phyloP scores from a whole-genome alignment of 2,888 invertebrate genomes.

The Zaprionus obscuricornis region DNA sequence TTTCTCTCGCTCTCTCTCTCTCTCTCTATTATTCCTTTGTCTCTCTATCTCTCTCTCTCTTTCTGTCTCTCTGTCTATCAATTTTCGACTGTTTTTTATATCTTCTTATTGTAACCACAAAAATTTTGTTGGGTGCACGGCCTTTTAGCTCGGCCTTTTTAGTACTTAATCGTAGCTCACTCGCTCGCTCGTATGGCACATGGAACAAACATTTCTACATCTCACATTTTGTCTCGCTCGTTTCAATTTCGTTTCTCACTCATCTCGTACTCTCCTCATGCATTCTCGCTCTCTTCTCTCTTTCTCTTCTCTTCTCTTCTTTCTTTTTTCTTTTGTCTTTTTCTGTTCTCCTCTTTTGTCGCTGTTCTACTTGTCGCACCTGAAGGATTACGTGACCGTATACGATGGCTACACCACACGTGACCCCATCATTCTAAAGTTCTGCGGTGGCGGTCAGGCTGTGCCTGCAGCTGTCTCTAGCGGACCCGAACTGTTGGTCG shows the following conservation, averaged over 20 bases:
- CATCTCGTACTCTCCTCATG: slow-evolving; percentile 67
- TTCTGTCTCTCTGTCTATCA: neutral
- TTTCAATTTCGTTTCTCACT: slow-evolving; percentile 49
- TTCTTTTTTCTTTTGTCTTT: neutral
- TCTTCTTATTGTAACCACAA: slow-evolving; percentile 4
- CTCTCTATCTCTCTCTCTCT: neutral
- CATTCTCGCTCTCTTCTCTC: slow-evolving; percentile 30
- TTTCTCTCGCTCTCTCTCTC: neutral
- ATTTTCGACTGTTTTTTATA: too few relatives aligned
- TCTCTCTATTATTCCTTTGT: neutral
- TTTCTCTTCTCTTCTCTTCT: slow-evolving; percentile 7
- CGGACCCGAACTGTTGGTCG: slow-evolving; percentile 93
- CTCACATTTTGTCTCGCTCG: slow-evolving; percentile 61
- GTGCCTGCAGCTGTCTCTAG: slow-evolving; percentile 94
- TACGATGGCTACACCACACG: slow-evolving; percentile 95
- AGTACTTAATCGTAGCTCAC: slow-evolving; percentile 30
- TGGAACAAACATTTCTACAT: slow-evolving; percentile 48
- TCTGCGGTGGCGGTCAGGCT: slow-evolving; percentile 94
- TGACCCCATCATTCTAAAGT: slow-evolving; percentile 93
- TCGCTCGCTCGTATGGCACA: slow-evolving; percentile 50
- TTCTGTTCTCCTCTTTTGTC: slow-evolving; percentile 3
- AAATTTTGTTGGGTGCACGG: slow-evolving; percentile 28
- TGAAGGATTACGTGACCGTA: slow-evolving; percentile 92
- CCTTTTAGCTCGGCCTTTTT: slow-evolving; percentile 4
- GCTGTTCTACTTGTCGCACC: slow-evolving; percentile 16